A percentile compares a stretch with the other conserved stretches of the same genome.
Conservation (phyloP, 2,888 invertebrate species). For the Drosophila meridiana region DNA sequence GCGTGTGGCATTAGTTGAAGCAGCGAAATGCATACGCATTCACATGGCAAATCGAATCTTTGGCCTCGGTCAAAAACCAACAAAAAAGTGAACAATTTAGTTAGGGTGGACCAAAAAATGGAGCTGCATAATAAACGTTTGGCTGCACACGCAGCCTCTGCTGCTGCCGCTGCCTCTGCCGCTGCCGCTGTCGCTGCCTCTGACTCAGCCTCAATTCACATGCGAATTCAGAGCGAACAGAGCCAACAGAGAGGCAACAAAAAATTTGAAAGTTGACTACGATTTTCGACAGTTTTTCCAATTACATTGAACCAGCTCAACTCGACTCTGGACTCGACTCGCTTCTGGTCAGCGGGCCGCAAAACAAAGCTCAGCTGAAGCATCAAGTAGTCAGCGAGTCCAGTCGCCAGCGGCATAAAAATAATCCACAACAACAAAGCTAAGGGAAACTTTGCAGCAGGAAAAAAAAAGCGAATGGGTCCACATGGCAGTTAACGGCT, state of each 20-base stretch:
- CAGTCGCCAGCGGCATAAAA: slow-evolving; percentile 39
- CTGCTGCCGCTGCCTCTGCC: not conserved
- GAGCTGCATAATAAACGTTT: slow-evolving; percentile 39
- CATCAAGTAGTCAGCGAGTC: slow-evolving; percentile 18
- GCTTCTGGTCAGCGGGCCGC: slow-evolving; percentile 11
- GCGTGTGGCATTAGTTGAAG: slow-evolving; percentile 16
- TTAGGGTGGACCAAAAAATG: slow-evolving; percentile 19
- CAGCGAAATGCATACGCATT: slow-evolving; percentile 28
- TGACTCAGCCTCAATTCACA: not conserved
- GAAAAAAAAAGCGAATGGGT: not conserved
- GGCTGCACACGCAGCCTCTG: slow-evolving; percentile 5
- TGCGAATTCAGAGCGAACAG: not conserved
- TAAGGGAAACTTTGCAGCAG: not conserved
- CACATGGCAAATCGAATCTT: slow-evolving; percentile 44
- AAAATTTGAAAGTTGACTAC: slow-evolving; percentile 13
- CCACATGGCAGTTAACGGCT: slow-evolving; percentile 3
- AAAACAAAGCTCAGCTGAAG: slow-evolving; percentile 19
- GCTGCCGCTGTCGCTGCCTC: not conserved
- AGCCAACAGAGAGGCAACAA: not conserved
- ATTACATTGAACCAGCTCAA: slow-evolving; percentile 29
- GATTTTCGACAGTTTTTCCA: slow-evolving; percentile 32
- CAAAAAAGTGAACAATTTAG: slow-evolving; percentile 15
- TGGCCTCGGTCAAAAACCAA: slow-evolving; percentile 5
- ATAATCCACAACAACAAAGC: slow-evolving; percentile 30
- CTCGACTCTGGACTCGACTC: not conserved